phyloP scores from a whole-genome alignment of 2,797 vertebrate genomes.

The Galago senegalensis region DNA sequence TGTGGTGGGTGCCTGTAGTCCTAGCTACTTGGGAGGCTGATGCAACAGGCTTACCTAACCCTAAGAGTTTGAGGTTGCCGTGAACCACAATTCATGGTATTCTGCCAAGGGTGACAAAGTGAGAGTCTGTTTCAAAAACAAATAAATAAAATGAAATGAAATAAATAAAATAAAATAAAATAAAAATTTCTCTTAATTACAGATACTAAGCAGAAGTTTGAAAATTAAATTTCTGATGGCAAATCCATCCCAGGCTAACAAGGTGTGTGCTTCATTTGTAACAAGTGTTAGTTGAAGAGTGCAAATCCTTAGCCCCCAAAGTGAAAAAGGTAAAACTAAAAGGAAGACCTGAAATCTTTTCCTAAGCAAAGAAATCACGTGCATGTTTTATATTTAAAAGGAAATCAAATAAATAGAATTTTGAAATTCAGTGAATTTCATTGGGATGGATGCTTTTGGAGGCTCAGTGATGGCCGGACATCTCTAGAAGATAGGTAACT shows the following conservation, averaged over 20 bases:
- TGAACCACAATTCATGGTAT: no score
- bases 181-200: constrained; percentile 12
- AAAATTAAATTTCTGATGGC: constrained; percentile 42
- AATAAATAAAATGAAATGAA: no score
- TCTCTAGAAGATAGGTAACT: constrained; percentile 25
- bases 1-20: no score
- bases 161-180: no score
- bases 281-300: constrained; percentile 74
- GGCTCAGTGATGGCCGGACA: not conserved
- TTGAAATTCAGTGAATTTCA: constrained; percentile 35
- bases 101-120: no score
- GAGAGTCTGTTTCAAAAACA: no score
- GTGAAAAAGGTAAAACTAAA: not conserved
- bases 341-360: not conserved
- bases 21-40: no score
- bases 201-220: not conserved
- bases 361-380: not conserved
- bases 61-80: no score
- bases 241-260: constrained; percentile 20
- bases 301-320: not conserved
- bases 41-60: no score
- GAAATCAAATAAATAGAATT: not conserved
- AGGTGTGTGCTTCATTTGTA: constrained; percentile 68
- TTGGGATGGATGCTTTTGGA: not conserved
- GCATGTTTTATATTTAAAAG: constrained; percentile 35